Evolutionary conservation across 2,113 vertebrate genomes (phyloP), one percentile per base, ranked within the genome.

Genomic region (Psettodes erumei): DNA sequence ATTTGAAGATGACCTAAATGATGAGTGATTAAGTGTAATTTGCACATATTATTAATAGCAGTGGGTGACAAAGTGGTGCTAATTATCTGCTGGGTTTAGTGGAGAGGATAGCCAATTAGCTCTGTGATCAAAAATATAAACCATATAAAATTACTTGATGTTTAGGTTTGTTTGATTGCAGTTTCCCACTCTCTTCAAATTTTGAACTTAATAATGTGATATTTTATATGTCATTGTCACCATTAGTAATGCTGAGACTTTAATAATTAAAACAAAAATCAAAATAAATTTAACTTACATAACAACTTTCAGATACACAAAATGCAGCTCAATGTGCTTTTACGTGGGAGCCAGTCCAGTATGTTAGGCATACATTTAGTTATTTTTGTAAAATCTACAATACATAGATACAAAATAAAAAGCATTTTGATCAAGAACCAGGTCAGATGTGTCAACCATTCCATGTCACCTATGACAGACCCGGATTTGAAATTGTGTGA

Each of bases 11-110:
- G 86, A 78, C 84, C 83, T 84, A 83, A 94, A 89, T 91, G 87
- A 89, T 59, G 65, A 89, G 75, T 85, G 77, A 94, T 94, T 92
- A 93, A 88, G 86, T 86, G 89, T 93, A 92, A 94, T 94, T 94
- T 93, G 83, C 79, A 86, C 93, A 88, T 88, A 87, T 90, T 92
- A 88, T 74, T 89, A 93, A 87, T 71, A 85, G 80, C 60, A 70
- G 64, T 73, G 77, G 55, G 65, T 73, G 74, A 67, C 64, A 70
- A 48, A 75, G 72, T 6, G 64, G 62, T 37, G 72, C 54, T 64
- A 61, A 63, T 55, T 68, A 82, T 81, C 33, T n/a, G 35, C 47
- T 18, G 42, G 71, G 42, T 81, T 56, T 56, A 66, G 53, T 64
- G 19, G 28, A 70, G 53, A 45, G 32, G 45, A 83, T 54, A 13